Evolutionary conservation across 1,140 invertebrate genomes (phyloP).

Genomic region (Neocloeon triangulifer): DNA sequence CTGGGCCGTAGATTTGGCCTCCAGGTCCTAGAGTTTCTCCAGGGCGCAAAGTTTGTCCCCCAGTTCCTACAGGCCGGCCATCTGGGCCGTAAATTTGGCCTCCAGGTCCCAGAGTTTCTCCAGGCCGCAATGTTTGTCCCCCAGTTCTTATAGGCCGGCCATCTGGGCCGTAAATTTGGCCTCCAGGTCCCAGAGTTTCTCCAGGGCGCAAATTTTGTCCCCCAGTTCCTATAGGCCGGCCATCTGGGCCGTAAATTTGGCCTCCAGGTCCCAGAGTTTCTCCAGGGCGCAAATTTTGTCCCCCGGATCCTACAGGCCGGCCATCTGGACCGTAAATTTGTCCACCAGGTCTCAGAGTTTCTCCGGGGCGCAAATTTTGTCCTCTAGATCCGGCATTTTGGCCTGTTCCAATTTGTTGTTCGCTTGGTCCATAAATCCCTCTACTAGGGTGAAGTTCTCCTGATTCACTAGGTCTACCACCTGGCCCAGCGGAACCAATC

Average conservation of each 20-base stretch:
- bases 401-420: too few species aligned
- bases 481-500: conserved; percentile 7
- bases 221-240: background rate
- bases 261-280: conserved; percentile 5
- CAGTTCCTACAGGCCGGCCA: background rate
- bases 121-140: too few species aligned
- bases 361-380: background rate
- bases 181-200: background rate
- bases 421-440: too few species aligned
- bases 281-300: background rate
- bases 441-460: background rate
- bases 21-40: conserved; percentile 3
- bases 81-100: background rate
- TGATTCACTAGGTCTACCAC: too few species aligned
- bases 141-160: background rate
- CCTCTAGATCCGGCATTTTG: conserved; percentile 1
- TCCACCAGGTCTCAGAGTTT: conserved; percentile 4
- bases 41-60: background rate
- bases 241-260: conserved; percentile 5
- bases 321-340: background rate
- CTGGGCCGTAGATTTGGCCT: background rate
- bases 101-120: too few species aligned
- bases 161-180: background rate
- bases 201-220: background rate
- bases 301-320: background rate